phyloP scores from a whole-genome alignment of 1,140 invertebrate species.

The Ephestia elutella region DNA sequence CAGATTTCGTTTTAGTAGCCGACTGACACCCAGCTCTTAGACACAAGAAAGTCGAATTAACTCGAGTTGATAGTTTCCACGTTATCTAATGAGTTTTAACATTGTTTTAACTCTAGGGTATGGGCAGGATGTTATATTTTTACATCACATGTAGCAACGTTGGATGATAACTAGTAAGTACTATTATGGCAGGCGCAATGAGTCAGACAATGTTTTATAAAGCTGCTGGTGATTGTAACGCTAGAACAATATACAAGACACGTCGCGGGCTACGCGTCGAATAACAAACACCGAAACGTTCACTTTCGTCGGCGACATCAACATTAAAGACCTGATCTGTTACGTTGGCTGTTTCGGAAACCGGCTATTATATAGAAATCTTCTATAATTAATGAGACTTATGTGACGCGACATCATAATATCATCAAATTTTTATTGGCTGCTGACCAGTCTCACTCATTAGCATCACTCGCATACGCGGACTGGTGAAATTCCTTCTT shows the following conservation, averaged over 20 bases:
- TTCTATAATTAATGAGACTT: slow-evolving; percentile 21
- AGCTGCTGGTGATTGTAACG: neutral
- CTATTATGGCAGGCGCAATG: neutral
- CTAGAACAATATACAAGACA: slow-evolving; percentile 26
- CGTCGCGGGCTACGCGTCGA: slow-evolving; percentile 47
- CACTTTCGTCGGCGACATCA: slow-evolving; percentile 57
- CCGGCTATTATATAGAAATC: slow-evolving; percentile 23
- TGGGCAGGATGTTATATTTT: no score
- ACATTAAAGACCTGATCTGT: slow-evolving; percentile 37
- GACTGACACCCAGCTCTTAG: no score
- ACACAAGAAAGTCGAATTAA: no score
- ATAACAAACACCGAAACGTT: slow-evolving; percentile 67
- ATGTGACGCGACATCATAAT: slow-evolving; percentile 11
- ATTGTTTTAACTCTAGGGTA: no score
- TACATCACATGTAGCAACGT: no score
- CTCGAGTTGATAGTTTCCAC: no score
- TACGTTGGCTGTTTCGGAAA: slow-evolving; percentile 24
- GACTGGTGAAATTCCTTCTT: slow-evolving; percentile 19
- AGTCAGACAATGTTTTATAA: neutral
- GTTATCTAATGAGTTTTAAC: no score
- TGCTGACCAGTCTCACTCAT: slow-evolving; percentile 9
- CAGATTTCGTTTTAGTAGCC: no score
- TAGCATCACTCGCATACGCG: slow-evolving; percentile 14
- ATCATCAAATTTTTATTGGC: slow-evolving; percentile 8
- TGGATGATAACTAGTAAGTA: neutral